phyloP scores from a whole-genome alignment of 1,140 invertebrate species.

The Drosophila parvula region DNA sequence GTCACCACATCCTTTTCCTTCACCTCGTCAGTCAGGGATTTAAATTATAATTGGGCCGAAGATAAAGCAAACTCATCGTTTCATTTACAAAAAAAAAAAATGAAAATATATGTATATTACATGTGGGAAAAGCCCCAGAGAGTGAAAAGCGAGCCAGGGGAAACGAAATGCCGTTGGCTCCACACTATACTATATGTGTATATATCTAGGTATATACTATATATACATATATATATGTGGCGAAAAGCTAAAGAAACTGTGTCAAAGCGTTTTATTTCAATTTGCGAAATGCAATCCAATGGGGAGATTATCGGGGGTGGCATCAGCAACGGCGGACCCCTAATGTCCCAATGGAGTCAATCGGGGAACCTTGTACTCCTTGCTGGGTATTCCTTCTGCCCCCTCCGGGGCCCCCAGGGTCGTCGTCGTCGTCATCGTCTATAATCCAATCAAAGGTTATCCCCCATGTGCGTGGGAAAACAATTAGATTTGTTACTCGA shows the following conservation, averaged over 20 bases:
- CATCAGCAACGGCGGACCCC: neutral
- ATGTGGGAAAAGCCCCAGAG: conserved; percentile 27
- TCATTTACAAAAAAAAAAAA: conserved; percentile 57
- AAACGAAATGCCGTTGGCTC: conserved; percentile 31
- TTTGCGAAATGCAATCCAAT: conserved; percentile 45
- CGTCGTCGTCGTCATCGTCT: no score
- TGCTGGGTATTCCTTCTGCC: neutral
- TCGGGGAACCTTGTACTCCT: conserved; percentile 5
- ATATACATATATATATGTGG: neutral
- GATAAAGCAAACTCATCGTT: conserved; percentile 49
- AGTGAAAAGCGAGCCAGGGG: conserved; percentile 11
- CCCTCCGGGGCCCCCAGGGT: neutral
- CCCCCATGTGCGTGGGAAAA: neutral
- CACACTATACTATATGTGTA: neutral
- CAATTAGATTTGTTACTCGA: conserved; percentile 9
- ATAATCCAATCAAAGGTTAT: neutral
- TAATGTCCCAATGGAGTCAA: conserved; percentile 17
- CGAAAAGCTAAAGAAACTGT: conserved; percentile 28
- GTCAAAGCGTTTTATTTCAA: conserved; percentile 64
- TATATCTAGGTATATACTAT: neutral
- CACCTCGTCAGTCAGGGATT: neutral
- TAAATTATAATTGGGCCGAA: conserved; percentile 29
- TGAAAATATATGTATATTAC: no score
- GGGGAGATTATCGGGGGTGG: conserved; percentile 1
- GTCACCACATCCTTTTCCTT: neutral